A percentile compares a stretch with the other conserved stretches of the same genome.
Conservation (phyloP, 35 echinoderm and acorn worm genomes). For the Apostichopus japonicus region DNA sequence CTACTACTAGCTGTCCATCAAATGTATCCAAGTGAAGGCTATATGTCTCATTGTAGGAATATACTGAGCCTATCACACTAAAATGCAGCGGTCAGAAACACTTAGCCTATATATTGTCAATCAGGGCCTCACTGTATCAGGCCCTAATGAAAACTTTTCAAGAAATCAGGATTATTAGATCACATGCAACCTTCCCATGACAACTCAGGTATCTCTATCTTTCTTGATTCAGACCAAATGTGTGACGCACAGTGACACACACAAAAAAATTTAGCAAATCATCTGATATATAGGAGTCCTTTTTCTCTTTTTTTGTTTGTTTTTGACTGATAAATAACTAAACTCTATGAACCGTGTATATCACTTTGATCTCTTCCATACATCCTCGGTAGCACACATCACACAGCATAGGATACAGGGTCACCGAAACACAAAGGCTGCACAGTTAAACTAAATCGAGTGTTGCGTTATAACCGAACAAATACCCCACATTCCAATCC, state of each 20-base stretch:
- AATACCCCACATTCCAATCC: slow-evolving; percentile 2
- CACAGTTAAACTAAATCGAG: background rate
- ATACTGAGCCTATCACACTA: too few species aligned
- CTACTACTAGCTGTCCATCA: too few species aligned
- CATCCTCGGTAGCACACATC: background rate
- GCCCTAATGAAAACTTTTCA: too few species aligned
- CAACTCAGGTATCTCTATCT: too few species aligned
- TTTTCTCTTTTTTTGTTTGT: background rate
- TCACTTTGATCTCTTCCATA: background rate
- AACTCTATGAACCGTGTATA: background rate
- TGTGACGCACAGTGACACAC: background rate
- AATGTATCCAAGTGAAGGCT: too few species aligned
- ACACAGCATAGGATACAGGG: background rate
- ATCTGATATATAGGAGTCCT: background rate
- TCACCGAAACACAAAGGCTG: background rate
- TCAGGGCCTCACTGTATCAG: too few species aligned
- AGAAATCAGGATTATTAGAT: too few species aligned
- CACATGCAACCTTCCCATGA: too few species aligned
- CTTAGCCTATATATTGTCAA: too few species aligned
- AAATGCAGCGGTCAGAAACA: too few species aligned
- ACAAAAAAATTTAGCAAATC: background rate
- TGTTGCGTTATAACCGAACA: slow-evolving; percentile 7
- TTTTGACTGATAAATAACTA: background rate
- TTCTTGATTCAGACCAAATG: too few species aligned
- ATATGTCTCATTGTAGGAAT: too few species aligned